These are phyloP conservation scores for Leucoptera coffeella DNA, from an alignment of 2,888 invertebrate genomes.

Conservation along the genomic window DNA sequence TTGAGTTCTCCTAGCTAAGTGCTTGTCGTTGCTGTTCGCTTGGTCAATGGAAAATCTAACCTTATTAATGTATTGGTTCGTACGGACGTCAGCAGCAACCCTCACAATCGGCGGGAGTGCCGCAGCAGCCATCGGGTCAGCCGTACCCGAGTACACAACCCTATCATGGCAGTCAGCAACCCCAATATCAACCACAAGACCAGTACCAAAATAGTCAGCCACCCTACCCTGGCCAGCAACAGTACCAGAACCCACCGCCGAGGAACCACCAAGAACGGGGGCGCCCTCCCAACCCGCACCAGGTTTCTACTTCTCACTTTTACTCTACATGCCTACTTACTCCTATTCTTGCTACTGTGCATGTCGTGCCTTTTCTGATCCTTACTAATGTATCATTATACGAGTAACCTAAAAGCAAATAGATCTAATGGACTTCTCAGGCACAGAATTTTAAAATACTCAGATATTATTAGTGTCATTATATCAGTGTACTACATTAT, in stretches of 20 bases:
- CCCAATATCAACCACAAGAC: slow-evolving; percentile 43
- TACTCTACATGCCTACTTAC: slow-evolving; percentile 1
- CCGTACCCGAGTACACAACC: slow-evolving; percentile 48
- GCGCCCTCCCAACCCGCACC: slow-evolving; percentile 46
- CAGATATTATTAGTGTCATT: no score
- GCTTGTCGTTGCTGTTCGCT: slow-evolving; percentile 49
- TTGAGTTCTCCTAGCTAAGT: no score
- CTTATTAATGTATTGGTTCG: slow-evolving; percentile 55
- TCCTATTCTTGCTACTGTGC: no score
- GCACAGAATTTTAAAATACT: no score
- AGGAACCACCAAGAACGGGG: slow-evolving; percentile 49
- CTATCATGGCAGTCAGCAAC: slow-evolving; percentile 53
- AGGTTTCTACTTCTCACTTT: slow-evolving; percentile 14
- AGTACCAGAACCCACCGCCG: slow-evolving; percentile 39
- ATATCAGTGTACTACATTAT: no score
- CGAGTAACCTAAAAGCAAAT: no score
- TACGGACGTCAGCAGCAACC: slow-evolving; percentile 55
- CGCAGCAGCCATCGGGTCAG: slow-evolving; percentile 47
- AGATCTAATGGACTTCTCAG: no score
- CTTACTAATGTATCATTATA: no score
- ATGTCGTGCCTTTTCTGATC: no score
- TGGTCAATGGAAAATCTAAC: slow-evolving; percentile 51
- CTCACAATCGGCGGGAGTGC: slow-evolving; percentile 49
- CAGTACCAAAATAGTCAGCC: slow-evolving; percentile 45
- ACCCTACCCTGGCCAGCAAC: slow-evolving; percentile 28